phyloP scores from a whole-genome alignment of 1,140 invertebrate genomes.

The Cotesia vestalis region DNA sequence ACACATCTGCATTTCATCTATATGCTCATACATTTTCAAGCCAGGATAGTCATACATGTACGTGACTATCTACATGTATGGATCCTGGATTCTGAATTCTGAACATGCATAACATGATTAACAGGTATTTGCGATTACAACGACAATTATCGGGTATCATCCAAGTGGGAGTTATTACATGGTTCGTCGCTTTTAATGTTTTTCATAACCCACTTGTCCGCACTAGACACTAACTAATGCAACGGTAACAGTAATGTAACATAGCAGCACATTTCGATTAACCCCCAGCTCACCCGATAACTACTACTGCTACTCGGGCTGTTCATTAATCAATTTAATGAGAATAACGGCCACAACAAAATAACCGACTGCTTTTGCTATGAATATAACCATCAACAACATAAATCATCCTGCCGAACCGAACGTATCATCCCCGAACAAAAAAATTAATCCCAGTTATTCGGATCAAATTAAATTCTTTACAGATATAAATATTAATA shows the following conservation, averaged over 20 bases:
- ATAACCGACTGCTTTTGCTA: too few species aligned
- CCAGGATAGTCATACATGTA: neutral
- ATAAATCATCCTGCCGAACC: too few species aligned
- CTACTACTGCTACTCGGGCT: neutral
- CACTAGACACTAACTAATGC: neutral
- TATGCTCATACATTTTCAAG: neutral
- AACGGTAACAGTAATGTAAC: too few species aligned
- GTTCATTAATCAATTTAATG: constrained; percentile 18
- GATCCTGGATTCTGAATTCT: too few species aligned
- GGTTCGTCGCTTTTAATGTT: neutral
- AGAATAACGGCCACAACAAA: neutral
- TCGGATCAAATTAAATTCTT: too few species aligned
- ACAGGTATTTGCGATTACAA: neutral
- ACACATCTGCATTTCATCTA: too few species aligned
- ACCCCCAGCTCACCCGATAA: neutral
- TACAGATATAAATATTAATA: too few species aligned
- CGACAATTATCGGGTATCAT: constrained; percentile 8
- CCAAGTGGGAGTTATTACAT: constrained; percentile 14
- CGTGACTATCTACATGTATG: neutral
- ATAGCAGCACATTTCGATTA: constrained; percentile 5
- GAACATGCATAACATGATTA: neutral
- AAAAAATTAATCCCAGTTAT: too few species aligned
- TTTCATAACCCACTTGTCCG: neutral
- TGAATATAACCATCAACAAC: too few species aligned
- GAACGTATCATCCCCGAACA: too few species aligned